Evolutionary conservation across 2,113 vertebrate species (phyloP).

Genomic region (Lophius piscatorius): DNA sequence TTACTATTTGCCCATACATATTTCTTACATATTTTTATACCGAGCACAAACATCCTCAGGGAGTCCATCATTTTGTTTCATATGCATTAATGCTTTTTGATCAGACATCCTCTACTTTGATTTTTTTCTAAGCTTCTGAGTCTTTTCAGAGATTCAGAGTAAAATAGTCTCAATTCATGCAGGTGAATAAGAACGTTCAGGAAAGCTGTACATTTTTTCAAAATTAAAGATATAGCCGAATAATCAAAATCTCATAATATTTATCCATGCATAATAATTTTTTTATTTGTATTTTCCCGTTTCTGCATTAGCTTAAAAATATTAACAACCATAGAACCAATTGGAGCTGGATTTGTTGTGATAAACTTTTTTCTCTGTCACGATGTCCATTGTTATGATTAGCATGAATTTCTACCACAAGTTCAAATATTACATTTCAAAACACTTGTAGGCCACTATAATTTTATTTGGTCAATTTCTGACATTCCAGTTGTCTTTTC

Average conservation of each 20-base stretch:
- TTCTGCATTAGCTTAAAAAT: conserved; percentile 53
- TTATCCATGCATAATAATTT: conserved; percentile 34
- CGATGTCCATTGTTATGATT: conserved; percentile 46
- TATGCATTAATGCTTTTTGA: not conserved
- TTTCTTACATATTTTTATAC: not conserved
- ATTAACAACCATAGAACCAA: conserved; percentile 40
- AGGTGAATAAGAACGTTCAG: no score
- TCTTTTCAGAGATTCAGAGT: no score
- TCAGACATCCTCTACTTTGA: not conserved
- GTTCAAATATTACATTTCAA: conserved; percentile 53
- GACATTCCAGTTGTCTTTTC: conserved; percentile 73
- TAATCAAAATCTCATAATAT: conserved; percentile 37
- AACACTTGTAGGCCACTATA: conserved; percentile 56
- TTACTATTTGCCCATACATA: not conserved
- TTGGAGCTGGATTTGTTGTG: conserved; percentile 27
- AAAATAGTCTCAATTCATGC: no score
- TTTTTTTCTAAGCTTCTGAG: no score
- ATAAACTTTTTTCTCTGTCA: conserved; percentile 51
- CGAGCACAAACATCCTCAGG: not conserved
- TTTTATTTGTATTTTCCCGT: conserved; percentile 51
- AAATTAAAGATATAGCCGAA: conserved; percentile 26
- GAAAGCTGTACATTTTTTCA: not conserved
- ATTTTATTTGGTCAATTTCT: conserved; percentile 69
- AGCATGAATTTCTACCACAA: conserved; percentile 60
- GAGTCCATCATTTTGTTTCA: no score